Evolutionary conservation across 1,140 invertebrate species (phyloP), one percentile per base, ranked within the genome.

Genomic region (Lordiphosa mommai): DNA sequence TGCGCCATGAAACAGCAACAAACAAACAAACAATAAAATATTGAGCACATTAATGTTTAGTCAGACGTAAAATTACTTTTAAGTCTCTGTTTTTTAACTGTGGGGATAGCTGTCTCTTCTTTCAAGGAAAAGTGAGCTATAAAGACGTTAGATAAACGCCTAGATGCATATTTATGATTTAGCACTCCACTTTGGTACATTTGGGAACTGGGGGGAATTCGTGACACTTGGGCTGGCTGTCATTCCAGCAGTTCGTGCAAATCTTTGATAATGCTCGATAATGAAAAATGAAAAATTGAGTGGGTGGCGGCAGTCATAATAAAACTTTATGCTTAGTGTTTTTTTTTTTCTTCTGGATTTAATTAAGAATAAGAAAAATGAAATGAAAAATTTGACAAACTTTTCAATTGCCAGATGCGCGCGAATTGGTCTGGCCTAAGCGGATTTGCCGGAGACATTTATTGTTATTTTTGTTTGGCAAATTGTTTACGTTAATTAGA

Each of bases 11-110:
- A 70, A 82, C 60, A 57, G 57, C 59, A 72, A 67, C 47, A 77
- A 77, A 61, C 57, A 86, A 72, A 74, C 71, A 79, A 88, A 88
- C 86, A 88, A 88, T 88, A 88, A 88, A 88, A 88, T 88, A 88
- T 88, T 80, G 86, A 76, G 86, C 82, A 86, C 86, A 88, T 88
- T 88, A 88, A 86, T 88, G 86, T 88, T 88, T 88, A 88, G 86
- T 88, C 86, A 88, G 82, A 86, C 86, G 86, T 88, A 88, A 88
- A 88, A 88, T 88, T 88, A 88, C 86, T 88, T 88, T 88, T 76
- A 85, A 86, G 86, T 86, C 82, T 76, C 29, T 5, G n/a, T 38
- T 33, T 10, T 37, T 46, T 41, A 12, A 64, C 38, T 51, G 48
- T 49, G 52, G 43, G 72, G 52, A 50, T 55, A 60, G 57, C n/a